Evolutionary conservation across 2,797 vertebrate genomes (phyloP), one percentile per base, ranked within the genome.

Genomic region (Catamblyrhynchus diadema): DNA sequence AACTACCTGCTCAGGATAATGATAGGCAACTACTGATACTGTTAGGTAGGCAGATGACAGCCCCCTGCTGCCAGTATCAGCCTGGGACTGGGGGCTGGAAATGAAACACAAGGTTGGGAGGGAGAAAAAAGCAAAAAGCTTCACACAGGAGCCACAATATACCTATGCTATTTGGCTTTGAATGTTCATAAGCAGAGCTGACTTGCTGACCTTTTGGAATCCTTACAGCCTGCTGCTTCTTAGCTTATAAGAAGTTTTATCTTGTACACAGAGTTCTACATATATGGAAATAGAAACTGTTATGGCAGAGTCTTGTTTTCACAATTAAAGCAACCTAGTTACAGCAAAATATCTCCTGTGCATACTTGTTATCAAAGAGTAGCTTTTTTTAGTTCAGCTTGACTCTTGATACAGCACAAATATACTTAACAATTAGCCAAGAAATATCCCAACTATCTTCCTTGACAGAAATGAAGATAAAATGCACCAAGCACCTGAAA

Each of bases 11-110:
- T 47, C 37, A 21, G 42, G 11, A 22, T 6, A 28, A 51, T 2
- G 10, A 51, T 0, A 62, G 8, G 4, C 1, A 1, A 23, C 57
- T 30, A 25, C 35, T 20, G 51, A 35, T 22, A 33, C 12, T 57
- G 5, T 14, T 18, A 51, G 19, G 8, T 5, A 30, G 35, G 39
- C 47, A 86, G 51, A 42, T 4, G 24, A 42, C 5, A 14, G 71
- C 19, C 41, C 9, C 25, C 45, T 79, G 21, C 9, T 67, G 65
- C 18, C 42, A 66, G 18, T 37, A 78, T 25, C 48, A 78, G 65
- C 56, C 66, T 10, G 6, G 3, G 6, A 10, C 17, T 22, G 5
- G 15, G 6, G 13, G 12, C 44, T 45, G 22, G 20, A 33, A 51
- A 45, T 27, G 0, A 56, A 35, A 77, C 21, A 70, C 4, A 24